phyloP scores from a whole-genome alignment of 2,113 vertebrate species.

The Delphinapterus leucas region DNA sequence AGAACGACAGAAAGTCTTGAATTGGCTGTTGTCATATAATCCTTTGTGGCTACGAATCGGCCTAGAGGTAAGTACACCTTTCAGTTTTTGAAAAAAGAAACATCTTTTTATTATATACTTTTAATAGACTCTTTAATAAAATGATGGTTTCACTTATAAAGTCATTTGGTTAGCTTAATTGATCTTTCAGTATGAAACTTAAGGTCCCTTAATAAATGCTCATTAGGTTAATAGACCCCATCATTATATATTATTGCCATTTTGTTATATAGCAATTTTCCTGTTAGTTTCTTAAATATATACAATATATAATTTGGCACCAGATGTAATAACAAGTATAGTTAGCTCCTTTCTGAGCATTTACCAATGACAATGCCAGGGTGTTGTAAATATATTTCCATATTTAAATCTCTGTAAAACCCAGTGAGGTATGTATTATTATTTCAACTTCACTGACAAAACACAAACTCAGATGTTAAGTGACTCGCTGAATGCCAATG shows the following conservation, averaged over 20 bases:
- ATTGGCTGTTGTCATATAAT: conserved; percentile 95
- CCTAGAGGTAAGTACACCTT: conserved; percentile 88
- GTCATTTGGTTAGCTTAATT: not conserved
- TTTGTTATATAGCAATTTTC: not conserved
- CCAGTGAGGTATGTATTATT: not conserved
- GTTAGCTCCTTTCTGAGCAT: not conserved
- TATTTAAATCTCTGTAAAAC: not conserved
- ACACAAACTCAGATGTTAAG: not conserved
- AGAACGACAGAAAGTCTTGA: conserved; percentile 93
- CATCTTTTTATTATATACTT: not conserved
- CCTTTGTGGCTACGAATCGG: conserved; percentile 96
- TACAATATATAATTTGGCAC: not conserved
- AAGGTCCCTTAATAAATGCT: not conserved
- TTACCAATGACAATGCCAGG: not conserved
- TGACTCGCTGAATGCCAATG: not conserved
- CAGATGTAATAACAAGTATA: not conserved
- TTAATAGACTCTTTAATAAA: not conserved
- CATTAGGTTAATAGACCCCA: not conserved
- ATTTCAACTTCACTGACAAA: not conserved
- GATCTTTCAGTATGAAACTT: not conserved
- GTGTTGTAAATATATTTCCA: not conserved
- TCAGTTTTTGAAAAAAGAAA: not conserved
- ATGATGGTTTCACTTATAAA: not conserved
- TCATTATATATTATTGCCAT: not conserved
- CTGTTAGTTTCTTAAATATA: not conserved